These are phyloP conservation scores for Drosophila hydei DNA, from an alignment of 1,140 invertebrate species.

Conservation along the genomic window DNA sequence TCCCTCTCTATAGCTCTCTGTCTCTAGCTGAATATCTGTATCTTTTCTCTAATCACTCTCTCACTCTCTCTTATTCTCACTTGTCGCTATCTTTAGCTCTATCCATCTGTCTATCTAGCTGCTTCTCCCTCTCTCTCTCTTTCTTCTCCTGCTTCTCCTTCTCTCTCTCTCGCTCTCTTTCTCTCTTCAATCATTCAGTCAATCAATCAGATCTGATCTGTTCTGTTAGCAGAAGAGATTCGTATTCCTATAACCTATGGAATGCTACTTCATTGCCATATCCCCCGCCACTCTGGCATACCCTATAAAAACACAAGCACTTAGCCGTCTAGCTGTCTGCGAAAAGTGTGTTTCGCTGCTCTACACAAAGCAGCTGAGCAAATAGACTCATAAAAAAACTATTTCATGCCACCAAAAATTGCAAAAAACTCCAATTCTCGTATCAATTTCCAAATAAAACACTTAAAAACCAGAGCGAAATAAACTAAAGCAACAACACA, in stretches of 20 bases:
- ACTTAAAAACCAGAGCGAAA: neutral
- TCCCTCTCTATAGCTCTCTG: too few relatives aligned
- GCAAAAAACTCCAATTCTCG: conserved; percentile 20
- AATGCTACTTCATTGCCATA: neutral
- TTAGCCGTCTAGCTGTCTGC: conserved; percentile 6
- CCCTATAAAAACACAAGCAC: neutral
- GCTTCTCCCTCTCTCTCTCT: neutral
- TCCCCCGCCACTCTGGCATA: neutral
- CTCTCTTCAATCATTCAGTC: neutral
- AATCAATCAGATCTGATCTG: neutral
- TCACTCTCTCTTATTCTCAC: too few relatives aligned
- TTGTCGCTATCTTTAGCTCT: too few relatives aligned
- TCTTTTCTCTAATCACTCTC: too few relatives aligned
- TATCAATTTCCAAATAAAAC: conserved; percentile 42
- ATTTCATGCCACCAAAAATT: conserved; percentile 3
- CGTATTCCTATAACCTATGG: neutral
- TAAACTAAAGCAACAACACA: conserved; percentile 6
- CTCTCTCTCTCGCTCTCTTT: neutral
- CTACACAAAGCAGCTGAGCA: conserved; percentile 39
- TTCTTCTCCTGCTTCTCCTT: neutral
- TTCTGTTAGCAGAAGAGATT: too few relatives aligned
- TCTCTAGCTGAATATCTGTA: too few relatives aligned
- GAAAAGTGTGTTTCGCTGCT: conserved; percentile 10
- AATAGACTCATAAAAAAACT: conserved; percentile 23
- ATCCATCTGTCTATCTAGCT: too few relatives aligned